Conservation (phyloP, 1,140 invertebrate genomes). For the Trissolcus basalis region DNA sequence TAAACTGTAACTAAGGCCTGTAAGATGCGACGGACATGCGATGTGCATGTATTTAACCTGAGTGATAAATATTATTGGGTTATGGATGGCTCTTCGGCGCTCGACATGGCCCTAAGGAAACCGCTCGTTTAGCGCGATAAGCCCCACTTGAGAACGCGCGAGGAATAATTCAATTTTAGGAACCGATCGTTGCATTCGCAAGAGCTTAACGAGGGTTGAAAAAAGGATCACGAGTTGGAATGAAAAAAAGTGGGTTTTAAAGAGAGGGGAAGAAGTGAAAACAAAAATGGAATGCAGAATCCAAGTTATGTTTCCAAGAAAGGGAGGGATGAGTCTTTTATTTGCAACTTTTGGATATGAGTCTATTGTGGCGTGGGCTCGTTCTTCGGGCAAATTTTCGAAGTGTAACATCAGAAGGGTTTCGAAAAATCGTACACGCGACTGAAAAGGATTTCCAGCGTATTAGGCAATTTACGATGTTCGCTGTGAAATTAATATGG, state of each 20-base stretch:
- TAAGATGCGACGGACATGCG: constrained; percentile 51
- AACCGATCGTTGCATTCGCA: too few species aligned
- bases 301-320: too few species aligned
- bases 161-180: background rate
- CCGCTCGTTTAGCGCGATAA: constrained; percentile 9
- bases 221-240: too few species aligned
- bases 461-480: constrained; percentile 38
- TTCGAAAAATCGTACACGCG: constrained; percentile 18
- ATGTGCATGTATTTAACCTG: constrained; percentile 37
- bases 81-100: constrained; percentile 15
- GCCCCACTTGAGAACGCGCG: background rate
- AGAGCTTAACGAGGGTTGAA: too few species aligned
- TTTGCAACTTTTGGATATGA: too few species aligned
- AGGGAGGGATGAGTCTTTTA: too few species aligned
- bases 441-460: constrained; percentile 36
- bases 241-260: too few species aligned
- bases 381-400: background rate
- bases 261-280: too few species aligned
- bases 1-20: constrained; percentile 36
- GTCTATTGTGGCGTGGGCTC: too few species aligned
- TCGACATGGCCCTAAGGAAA: background rate
- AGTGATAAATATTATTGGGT: constrained; percentile 34
- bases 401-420: constrained; percentile 25
- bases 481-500: constrained; percentile 34
- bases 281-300: too few species aligned